Evolutionary conservation across 2,113 vertebrate species (phyloP), one percentile per base, ranked within the genome.

Genomic region (Colaptes auratus): DNA sequence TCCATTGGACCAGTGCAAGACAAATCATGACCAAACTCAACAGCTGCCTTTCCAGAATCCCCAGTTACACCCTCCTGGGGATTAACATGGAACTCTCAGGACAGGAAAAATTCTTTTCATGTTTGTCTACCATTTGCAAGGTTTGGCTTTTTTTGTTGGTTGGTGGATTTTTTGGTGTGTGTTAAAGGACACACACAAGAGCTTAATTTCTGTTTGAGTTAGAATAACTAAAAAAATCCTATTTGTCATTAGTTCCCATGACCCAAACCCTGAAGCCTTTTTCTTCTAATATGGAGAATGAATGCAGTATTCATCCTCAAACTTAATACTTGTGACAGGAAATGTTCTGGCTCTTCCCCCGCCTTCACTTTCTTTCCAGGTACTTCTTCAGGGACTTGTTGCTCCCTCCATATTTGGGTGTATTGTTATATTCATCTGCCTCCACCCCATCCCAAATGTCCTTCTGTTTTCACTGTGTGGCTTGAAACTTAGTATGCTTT

Each of bases 211-310:
- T 65, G 4, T 42, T 88, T 33, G 25, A 91, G 5, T 56, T 53
- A 33, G 4, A 71, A 60, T 53, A 69, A n/a, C 18, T 86, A 56
- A 48, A 79, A 78, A 53, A 58, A 21, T 65, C 7, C 9, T 6
- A 8, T 33, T 72, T 86, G 30, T 10, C 11, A 5, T 46, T 73
- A 60, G 8, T 0, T 0, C 3, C 25, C 5, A 0, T 33, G 20
- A 48, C 20, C 11, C 36, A 61, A 69, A 9, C 11, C 12, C 19
- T 3, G 6, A 53, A 46, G 7, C 17, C 11, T 17, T 64, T 53
- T 88, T 19, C 0, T 73, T 80, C 72, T 72, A n/a, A 20, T 58
- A 13, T 48, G 28, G 23, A 82, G 39, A 70, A 30, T 74, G 55
- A 76, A 63, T 72, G 23, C 1, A 5, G 20, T 53, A 15, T 19